Conservation (phyloP, 1,140 invertebrate genomes). For the Homarus americanus region DNA sequence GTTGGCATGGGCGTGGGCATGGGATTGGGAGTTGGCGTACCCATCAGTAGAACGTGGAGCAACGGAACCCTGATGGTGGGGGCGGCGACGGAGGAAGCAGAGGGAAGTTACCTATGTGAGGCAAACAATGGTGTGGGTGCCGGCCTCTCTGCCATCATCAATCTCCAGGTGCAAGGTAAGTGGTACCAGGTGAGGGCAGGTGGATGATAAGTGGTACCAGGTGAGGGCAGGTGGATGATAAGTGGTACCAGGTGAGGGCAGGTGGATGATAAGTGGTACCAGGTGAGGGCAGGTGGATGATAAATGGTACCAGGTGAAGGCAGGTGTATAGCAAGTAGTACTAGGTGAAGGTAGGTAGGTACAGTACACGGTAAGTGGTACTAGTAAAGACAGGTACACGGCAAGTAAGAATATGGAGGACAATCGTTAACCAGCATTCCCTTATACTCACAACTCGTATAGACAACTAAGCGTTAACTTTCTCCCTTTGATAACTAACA, state of each 20-base stretch:
- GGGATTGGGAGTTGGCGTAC: constrained; percentile 39
- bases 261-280: neutral
- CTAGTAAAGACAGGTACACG: no score
- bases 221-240: neutral
- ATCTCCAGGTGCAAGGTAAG: constrained; percentile 57
- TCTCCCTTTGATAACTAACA: no score
- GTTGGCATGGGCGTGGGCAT: constrained; percentile 3
- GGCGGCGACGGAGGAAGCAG: constrained; percentile 42
- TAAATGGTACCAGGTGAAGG: neutral
- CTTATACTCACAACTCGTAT: no score
- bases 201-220: neutral
- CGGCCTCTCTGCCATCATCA: constrained; percentile 47
- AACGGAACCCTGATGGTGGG: constrained; percentile 48
- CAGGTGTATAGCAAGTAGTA: no score
- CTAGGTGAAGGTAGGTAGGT: no score
- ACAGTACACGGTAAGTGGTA: neutral
- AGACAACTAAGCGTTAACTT: no score
- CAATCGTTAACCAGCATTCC: no score
- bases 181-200: neutral
- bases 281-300: neutral
- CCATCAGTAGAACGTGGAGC: constrained; percentile 46
- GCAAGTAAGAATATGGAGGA: no score
- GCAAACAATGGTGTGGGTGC: constrained; percentile 35
- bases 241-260: neutral
- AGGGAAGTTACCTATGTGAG: constrained; percentile 56